These are phyloP conservation scores for Anoplius nigerrimus DNA, from an alignment of 2,888 invertebrate species.

Conservation along the genomic window DNA sequence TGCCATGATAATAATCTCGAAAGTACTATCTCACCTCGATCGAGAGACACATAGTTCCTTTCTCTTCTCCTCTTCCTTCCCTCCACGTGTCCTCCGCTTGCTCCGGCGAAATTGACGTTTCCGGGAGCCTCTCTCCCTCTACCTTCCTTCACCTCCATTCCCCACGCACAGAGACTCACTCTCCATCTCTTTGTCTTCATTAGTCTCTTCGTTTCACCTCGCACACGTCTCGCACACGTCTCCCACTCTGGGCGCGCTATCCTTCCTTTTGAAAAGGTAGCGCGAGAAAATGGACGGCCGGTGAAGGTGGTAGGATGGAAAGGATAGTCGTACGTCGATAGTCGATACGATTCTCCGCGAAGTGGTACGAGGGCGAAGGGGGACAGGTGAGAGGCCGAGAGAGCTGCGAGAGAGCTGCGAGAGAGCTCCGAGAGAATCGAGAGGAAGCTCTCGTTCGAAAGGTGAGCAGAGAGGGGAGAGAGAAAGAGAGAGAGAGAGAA, in stretches of 20 bases:
- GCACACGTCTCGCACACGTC: not conserved
- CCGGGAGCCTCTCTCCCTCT: conserved; percentile 51
- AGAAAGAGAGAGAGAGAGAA: conserved; percentile 67
- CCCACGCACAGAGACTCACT: conserved; percentile 15
- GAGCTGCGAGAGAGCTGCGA: conserved; percentile 51
- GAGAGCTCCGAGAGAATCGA: not conserved
- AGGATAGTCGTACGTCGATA: conserved; percentile 36
- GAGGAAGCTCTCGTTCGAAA: conserved; percentile 51
- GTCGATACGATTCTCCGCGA: conserved; percentile 26
- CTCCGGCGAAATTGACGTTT: conserved; percentile 61
- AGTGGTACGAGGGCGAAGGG: conserved; percentile 61
- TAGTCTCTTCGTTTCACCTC: not conserved
- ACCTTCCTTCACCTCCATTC: conserved; percentile 33
- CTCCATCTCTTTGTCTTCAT: conserved; percentile 5
- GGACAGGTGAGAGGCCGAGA: conserved; percentile 64
- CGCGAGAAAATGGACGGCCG: conserved; percentile 33
- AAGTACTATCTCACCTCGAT: not conserved
- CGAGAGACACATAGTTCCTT: conserved; percentile 38
- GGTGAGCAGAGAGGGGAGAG: conserved; percentile 68
- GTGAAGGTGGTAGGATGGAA: conserved; percentile 37
- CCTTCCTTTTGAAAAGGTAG: conserved; percentile 47
- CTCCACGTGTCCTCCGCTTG: conserved; percentile 49
- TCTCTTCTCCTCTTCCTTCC: conserved; percentile 52
- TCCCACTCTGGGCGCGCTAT: conserved; percentile 4
- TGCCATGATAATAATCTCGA: conserved; percentile 6